Conservation (phyloP, 2,888 invertebrate species). For the Hypselothyrea guttata region DNA sequence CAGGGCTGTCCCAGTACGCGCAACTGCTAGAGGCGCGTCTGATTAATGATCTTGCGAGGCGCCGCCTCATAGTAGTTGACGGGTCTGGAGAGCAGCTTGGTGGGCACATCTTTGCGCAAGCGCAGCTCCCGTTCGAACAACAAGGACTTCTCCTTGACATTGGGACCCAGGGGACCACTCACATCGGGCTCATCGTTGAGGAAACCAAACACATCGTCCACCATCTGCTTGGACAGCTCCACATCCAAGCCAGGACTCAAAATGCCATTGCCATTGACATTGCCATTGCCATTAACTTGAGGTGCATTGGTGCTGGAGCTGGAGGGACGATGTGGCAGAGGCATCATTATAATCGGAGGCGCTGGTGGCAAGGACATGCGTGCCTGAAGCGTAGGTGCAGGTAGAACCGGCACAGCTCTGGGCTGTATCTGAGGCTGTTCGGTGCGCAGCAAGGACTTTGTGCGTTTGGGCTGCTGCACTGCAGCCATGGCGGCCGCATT, state of each 20-base stretch:
- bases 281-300: no score
- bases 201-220: slow-evolving; percentile 88
- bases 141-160: slow-evolving; percentile 82
- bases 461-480: slow-evolving; percentile 87
- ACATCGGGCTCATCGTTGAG: slow-evolving; percentile 84
- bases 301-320: slow-evolving; percentile 25
- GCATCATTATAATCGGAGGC: slow-evolving; percentile 28
- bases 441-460: slow-evolving; percentile 84
- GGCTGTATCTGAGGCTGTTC: slow-evolving; percentile 42
- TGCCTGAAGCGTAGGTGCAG: slow-evolving; percentile 55
- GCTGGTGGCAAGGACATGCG: slow-evolving; percentile 55
- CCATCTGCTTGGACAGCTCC: slow-evolving; percentile 85
- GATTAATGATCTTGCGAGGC: slow-evolving; percentile 64
- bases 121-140: slow-evolving; percentile 81
- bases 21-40: slow-evolving; percentile 71
- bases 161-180: slow-evolving; percentile 80
- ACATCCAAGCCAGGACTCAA: slow-evolving; percentile 75
- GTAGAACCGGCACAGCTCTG: slow-evolving; percentile 7
- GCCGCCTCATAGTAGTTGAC: slow-evolving; percentile 79
- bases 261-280: slow-evolving; percentile 42
- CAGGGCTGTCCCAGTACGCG: slow-evolving; percentile 39
- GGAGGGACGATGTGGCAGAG: slow-evolving; percentile 22
- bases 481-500: slow-evolving; percentile 87
- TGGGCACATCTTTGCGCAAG: slow-evolving; percentile 79
- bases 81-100: slow-evolving; percentile 81